These are phyloP conservation scores for Conchocele bisecta DNA, from an alignment of 2,888 invertebrate genomes.

Conservation along the genomic window DNA sequence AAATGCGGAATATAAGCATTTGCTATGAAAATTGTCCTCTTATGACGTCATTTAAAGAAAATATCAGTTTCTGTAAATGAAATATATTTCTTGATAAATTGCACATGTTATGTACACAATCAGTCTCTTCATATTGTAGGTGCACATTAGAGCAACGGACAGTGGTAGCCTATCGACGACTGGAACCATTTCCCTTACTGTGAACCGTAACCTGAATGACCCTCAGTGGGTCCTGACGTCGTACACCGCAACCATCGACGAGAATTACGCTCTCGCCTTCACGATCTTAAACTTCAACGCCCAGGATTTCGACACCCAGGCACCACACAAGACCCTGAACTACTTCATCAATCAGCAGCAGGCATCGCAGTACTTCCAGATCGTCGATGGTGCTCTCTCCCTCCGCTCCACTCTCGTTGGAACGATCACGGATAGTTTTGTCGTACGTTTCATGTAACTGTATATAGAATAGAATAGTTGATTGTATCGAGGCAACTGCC, in stretches of 20 bases:
- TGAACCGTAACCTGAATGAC: slow-evolving; percentile 72
- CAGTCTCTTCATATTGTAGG: slow-evolving; percentile 49
- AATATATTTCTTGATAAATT: no score
- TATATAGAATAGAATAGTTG: no score
- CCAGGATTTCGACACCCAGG: slow-evolving; percentile 66
- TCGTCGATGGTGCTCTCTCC: slow-evolving; percentile 89
- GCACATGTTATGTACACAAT: not conserved
- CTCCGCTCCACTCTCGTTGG: slow-evolving; percentile 60
- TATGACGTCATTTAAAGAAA: no score
- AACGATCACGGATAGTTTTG: slow-evolving; percentile 19
- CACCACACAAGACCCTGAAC: slow-evolving; percentile 64
- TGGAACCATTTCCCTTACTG: slow-evolving; percentile 66
- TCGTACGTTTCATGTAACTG: no score
- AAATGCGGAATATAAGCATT: no score
- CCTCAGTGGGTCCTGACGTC: slow-evolving; percentile 64
- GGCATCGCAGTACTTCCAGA: slow-evolving; percentile 92
- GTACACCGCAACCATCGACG: slow-evolving; percentile 59
- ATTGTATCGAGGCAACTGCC: no score
- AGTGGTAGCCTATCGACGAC: slow-evolving; percentile 70
- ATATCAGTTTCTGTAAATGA: no score
- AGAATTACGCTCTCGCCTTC: slow-evolving; percentile 66
- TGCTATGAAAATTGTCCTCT: no score
- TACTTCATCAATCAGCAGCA: slow-evolving; percentile 85
- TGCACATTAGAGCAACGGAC: slow-evolving; percentile 73
- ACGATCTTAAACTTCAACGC: slow-evolving; percentile 65